These are phyloP conservation scores for Cisticola juncidis DNA, from an alignment of 2,113 vertebrate genomes.

Conservation along the genomic window DNA sequence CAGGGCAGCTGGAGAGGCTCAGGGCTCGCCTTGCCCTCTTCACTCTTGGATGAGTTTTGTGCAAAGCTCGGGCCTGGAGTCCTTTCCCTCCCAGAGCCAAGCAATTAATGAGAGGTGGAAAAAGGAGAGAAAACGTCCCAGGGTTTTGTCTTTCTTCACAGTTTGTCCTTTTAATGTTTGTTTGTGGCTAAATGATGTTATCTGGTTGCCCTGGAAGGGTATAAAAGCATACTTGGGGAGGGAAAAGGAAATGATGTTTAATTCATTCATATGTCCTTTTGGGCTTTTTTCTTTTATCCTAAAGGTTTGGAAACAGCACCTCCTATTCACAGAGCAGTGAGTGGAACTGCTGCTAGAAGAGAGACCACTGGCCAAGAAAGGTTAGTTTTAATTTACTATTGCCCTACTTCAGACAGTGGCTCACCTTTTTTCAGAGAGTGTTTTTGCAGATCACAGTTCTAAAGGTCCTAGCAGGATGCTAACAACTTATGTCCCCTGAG, in stretches of 20 bases:
- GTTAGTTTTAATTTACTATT: slow-evolving; percentile 5
- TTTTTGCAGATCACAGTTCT: slow-evolving; percentile 63
- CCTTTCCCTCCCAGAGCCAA: slow-evolving; percentile 51
- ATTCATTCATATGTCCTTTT: background rate
- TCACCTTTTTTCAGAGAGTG: slow-evolving; percentile 22
- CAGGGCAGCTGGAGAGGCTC: slow-evolving; percentile 76
- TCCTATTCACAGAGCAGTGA: background rate
- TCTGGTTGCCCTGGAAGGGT: background rate
- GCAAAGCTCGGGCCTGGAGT: slow-evolving; percentile 60
- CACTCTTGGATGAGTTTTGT: slow-evolving; percentile 81
- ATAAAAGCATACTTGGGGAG: background rate
- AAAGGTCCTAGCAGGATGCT: slow-evolving; percentile 49
- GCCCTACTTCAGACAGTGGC: background rate
- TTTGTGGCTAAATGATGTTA: background rate
- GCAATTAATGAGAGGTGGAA: slow-evolving; percentile 21
- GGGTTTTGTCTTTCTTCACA: background rate
- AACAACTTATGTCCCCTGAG: slow-evolving; percentile 12
- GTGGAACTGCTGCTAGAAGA: background rate
- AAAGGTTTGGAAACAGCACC: slow-evolving; percentile 18
- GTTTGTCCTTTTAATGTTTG: background rate
- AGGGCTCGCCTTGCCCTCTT: slow-evolving; percentile 72
- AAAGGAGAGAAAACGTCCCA: background rate
- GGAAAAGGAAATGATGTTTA: background rate
- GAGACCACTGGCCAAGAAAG: background rate
- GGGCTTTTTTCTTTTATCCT: background rate